These are phyloP conservation scores for Vanessa atalanta DNA, from an alignment of 1,140 invertebrate genomes.

Conservation along the genomic window DNA sequence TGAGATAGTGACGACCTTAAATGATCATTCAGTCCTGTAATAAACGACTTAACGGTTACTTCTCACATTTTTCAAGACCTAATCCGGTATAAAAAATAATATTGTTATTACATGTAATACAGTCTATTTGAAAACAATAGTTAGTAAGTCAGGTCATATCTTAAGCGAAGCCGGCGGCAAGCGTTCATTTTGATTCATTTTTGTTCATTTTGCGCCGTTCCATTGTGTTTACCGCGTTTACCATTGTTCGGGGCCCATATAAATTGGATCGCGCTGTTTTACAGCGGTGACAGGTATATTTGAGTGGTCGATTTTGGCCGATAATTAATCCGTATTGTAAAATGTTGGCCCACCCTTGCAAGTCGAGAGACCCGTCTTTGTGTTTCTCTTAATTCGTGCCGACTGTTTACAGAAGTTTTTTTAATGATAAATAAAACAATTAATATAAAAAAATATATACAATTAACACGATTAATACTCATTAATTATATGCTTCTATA, in stretches of 20 bases:
- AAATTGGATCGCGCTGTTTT: conserved; percentile 72
- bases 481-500: background rate
- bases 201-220: conserved; percentile 63
- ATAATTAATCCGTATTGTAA: conserved; percentile 80
- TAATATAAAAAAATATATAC: background rate
- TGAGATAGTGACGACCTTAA: background rate
- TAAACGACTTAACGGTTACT: conserved; percentile 3
- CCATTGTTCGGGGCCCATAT: conserved; percentile 76
- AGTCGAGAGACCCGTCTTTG: conserved; percentile 9
- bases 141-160: conserved; percentile 48
- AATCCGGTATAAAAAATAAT: background rate
- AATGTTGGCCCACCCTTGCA: conserved; percentile 67
- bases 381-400: conserved; percentile 15
- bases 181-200: conserved; percentile 52
- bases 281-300: conserved; percentile 78
- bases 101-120: conserved; percentile 6
- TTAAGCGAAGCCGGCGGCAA: conserved; percentile 47
- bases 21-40: background rate
- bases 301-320: conserved; percentile 76
- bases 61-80: conserved; percentile 1
- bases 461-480: background rate
- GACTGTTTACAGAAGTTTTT: conserved; percentile 10
- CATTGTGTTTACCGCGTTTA: conserved; percentile 75
- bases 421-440: conserved; percentile 1
- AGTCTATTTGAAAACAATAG: conserved; percentile 47